Percentiles rank a stretch among this genome's conserved stretches.
Evolutionary conservation across 1,140 invertebrate genomes (phyloP).

Genomic region (Formica exsecta): DNA sequence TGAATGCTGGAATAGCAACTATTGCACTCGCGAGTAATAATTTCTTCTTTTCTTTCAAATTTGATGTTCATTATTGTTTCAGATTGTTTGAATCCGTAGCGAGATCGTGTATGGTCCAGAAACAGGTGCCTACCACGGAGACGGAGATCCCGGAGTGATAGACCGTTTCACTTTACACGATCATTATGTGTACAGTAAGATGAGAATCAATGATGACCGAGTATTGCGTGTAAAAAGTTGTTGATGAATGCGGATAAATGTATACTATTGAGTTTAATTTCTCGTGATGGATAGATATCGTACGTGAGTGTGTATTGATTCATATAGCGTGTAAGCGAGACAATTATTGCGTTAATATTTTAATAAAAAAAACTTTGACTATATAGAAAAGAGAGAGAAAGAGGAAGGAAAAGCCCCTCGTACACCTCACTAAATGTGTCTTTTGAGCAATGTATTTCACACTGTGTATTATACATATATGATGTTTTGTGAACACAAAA

Average conservation of each 20-base stretch:
- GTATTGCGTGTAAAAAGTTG: constrained; percentile 86
- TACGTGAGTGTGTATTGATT: constrained; percentile 79
- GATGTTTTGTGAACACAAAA: constrained; percentile 72
- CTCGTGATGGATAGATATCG: constrained; percentile 69
- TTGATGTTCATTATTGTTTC: constrained; percentile 78
- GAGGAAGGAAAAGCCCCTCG: constrained; percentile 74
- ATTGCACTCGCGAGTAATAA: neutral
- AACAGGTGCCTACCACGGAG: constrained; percentile 88
- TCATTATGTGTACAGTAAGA: constrained; percentile 85
- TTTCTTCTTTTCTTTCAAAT: constrained; percentile 8
- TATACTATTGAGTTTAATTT: constrained; percentile 79
- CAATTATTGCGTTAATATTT: constrained; percentile 82
- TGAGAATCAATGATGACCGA: constrained; percentile 77
- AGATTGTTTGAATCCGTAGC: constrained; percentile 97
- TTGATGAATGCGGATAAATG: constrained; percentile 82
- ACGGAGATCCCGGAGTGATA: constrained; percentile 88
- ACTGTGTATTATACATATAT: constrained; percentile 74
- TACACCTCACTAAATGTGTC: constrained; percentile 82
- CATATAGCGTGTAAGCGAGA: constrained; percentile 77
- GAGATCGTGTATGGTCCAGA: constrained; percentile 96
- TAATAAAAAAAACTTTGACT: constrained; percentile 80
- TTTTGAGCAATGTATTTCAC: constrained; percentile 80
- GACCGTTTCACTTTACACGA: constrained; percentile 80
- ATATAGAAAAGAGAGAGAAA: constrained; percentile 69
- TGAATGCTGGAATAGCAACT: neutral